Base-by-base conservation (phyloP, 2,888 invertebrate species). In the Hesperia comma region DNA sequence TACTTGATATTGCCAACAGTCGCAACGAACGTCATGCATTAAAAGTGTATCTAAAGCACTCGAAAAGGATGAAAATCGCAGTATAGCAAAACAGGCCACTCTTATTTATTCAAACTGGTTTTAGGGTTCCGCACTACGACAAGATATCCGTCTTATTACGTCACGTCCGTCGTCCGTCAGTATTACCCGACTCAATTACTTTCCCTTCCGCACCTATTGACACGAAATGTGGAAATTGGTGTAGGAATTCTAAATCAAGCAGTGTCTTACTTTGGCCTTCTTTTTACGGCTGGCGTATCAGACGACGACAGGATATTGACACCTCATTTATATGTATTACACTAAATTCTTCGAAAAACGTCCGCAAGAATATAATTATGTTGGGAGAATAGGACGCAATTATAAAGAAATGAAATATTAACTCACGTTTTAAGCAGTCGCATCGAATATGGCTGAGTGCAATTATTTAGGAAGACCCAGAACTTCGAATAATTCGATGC, bases 201-300 rank as follows among this genome's bases (percentile, higher is more conserved):
- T 46, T 46, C 46, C 17, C 15, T 46, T 46, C 46, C 17, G 46
- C 46, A 46, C 46, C 46, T 46, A 46, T 46, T 46, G 46, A 46
- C 46, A 46, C 17, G 46, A 46, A 46, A 46, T 46, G 17, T 46
- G 46, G 46, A 46, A n/a, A 46, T 46, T 6, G 46, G 17, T 17
- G 6, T 17, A 17, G 46, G 17, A 15, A 46, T 46, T 46, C 17
- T 46, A 46, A 46, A 46, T 46, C 12, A 37, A 37, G 37, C 12
- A 37, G 37, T 37, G 10, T 46, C 14, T 17, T 6, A 15, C 43
- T 46, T 41, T 14, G n/a, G 14, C 41, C 26, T 26, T 37, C 37
- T 37, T 46, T 46, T 46, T 46, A 17, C 46, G 1, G 15, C 8
- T 15, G 46, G 8, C 17, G 8, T 1, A 46, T 46, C 17, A 17